Evolutionary conservation across 2,888 invertebrate species (phyloP).

Genomic region (Hecatera dysodea): DNA sequence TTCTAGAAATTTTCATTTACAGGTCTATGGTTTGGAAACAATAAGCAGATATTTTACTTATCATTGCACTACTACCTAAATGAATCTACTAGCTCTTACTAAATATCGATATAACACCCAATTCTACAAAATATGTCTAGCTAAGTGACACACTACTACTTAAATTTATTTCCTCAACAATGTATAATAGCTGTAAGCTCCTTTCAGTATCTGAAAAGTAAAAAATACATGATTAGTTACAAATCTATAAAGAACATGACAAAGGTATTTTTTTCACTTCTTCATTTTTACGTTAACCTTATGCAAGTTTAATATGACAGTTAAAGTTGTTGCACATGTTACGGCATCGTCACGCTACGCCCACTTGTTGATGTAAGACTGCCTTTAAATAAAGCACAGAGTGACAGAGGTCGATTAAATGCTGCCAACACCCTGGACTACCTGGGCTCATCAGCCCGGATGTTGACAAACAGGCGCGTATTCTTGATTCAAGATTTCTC

Average conservation of each 20-base stretch:
- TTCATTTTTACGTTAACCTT: neutral
- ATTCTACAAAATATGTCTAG: neutral
- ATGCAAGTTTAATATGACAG: slow-evolving; percentile 10
- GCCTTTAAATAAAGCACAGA: neutral
- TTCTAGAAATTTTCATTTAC: too few relatives aligned
- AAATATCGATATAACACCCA: neutral
- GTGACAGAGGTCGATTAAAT: neutral
- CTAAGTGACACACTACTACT: neutral
- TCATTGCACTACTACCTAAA: too few relatives aligned
- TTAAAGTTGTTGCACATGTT: slow-evolving; percentile 4
- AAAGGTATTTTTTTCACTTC: slow-evolving; percentile 1
- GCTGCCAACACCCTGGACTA: too few relatives aligned
- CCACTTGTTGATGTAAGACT: neutral
- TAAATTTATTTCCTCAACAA: slow-evolving; percentile 75
- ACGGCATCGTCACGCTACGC: slow-evolving; percentile 11
- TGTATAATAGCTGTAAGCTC: slow-evolving; percentile 87
- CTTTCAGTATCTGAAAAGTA: slow-evolving; percentile 85
- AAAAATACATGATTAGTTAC: slow-evolving; percentile 14
- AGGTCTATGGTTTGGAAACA: too few relatives aligned
- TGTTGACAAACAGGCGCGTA: too few relatives aligned
- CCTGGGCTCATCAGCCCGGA: too few relatives aligned
- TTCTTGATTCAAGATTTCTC: too few relatives aligned
- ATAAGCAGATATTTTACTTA: too few relatives aligned
- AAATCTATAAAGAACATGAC: neutral
- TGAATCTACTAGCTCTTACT: neutral